Base-by-base conservation (phyloP, 2,113 vertebrate genomes). In the Empidonax alnorum region DNA sequence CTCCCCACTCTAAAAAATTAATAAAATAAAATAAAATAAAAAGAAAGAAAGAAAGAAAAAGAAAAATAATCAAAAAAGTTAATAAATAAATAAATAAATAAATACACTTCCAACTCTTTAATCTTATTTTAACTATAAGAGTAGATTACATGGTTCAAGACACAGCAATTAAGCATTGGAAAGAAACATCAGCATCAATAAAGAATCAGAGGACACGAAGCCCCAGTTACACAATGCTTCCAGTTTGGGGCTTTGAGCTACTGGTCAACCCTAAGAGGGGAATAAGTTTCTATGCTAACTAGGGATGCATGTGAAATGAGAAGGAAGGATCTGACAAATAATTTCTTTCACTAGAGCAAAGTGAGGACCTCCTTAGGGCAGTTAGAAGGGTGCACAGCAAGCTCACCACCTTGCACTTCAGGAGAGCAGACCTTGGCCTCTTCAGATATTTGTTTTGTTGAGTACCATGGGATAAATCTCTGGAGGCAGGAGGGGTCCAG, bases 201-300 rank as follows among this genome's bases (percentile, higher is more conserved):
- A 53, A 85, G 2, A 14, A n/a, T 17, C 16, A 35, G 12, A 89
- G 25, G 21, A 53, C 24, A 35, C 12, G 16, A 50, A 6, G 14
- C 3, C 14, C 8, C 10, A 31, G 20, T 35, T 58, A 41, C 35
- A 22, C 21, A 7, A 27, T 10, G 22, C 19, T n/a, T 7, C 14
- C 0, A 0, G 2, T 78, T 58, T 67, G 20, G 7, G 7, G 1
- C 9, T 46, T 72, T 55, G 25, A 61, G n/a, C 14, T 72, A 52
- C 8, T 44, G 42, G 10, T 58, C 23, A 82, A 35, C 6, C 61
- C 3, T 71, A 62, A 47, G 5, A 42, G 23, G 6, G 21, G 3
- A 7, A 37, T n/a, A 20, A 4, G 2, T 79, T 92, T 85, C 30
- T 55, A 2, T 19, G 6, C 3, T 71, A 47, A 41, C 10, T 75